phyloP scores from a whole-genome alignment of 2,113 vertebrate species.

The Taxidea taxus region DNA sequence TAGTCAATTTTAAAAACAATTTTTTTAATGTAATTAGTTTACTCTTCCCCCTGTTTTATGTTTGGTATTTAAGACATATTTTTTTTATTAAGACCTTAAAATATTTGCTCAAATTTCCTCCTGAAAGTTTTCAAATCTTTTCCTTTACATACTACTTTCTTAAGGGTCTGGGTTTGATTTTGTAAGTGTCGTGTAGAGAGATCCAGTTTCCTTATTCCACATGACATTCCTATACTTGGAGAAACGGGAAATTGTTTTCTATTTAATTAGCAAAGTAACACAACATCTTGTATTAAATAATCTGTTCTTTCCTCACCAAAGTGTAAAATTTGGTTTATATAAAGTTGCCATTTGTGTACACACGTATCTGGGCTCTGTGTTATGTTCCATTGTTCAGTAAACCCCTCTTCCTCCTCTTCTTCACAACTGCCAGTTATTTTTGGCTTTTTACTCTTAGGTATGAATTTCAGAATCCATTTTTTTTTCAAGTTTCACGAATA shows the following conservation, averaged over 20 bases:
- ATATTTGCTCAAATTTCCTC: conserved; percentile 1
- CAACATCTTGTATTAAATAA: not conserved
- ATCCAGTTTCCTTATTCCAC: not conserved
- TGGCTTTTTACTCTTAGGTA: not conserved
- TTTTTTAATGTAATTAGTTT: not conserved
- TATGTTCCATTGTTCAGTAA: not conserved
- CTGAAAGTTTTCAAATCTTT: not conserved
- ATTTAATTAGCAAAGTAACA: not conserved
- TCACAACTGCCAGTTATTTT: not conserved
- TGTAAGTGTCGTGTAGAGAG: not conserved
- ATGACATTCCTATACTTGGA: not conserved
- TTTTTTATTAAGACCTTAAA: not conserved
- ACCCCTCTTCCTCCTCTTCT: not conserved
- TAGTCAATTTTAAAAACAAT: not conserved
- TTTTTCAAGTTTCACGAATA: not conserved
- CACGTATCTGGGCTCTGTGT: not conserved
- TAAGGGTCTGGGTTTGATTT: not conserved
- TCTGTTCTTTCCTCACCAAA: not conserved
- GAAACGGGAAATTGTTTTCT: not conserved
- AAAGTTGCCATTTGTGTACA: not conserved
- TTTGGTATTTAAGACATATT: conserved; percentile 6
- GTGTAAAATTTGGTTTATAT: not conserved
- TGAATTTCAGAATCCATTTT: not conserved
- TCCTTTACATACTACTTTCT: not conserved
- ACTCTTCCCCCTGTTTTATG: not conserved